Base-by-base conservation (phyloP, 2,113 vertebrate genomes). In the Electrona antarctica region DNA sequence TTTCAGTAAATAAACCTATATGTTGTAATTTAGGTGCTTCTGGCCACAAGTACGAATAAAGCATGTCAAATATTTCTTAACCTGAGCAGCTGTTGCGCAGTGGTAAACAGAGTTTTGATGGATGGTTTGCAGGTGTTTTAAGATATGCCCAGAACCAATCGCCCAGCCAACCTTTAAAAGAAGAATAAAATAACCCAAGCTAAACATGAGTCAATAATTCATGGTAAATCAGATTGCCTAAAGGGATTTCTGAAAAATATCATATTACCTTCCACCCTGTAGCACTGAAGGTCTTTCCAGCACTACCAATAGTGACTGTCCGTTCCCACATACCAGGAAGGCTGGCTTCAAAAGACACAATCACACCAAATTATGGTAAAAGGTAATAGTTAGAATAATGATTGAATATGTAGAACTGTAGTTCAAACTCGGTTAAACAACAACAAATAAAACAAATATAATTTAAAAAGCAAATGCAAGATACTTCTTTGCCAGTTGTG, bases 301-400 rank as follows among this genome's bases (percentile, higher is more conserved):
- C 96, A 0, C 98, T 99, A 15, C 98, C 93, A 0, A 99, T 71
- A 12, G 82, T 97, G 69, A 99, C 60, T 0, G 97, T 99, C 48
- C 96, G 93, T 12, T 97, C 97, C 97, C 97, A 98, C 98, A 99
- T 99, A 49, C 96, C 96, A 3, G 88, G 95, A 63, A 99, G 92
- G 77, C 88, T 96, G 81, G 96, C 98, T 99, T 90, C 29, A 21
- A 28, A n/a, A 7, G 47, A 67, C 67, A 58, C 1, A 61, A 61
- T 29, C 50, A 47, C 7, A 47, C n/a, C 1, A n/a, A 58, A 0
- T 11, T 13, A 10, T 2, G 46, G 13, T 2, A 6, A 67, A 41
- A 1, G 33, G 33, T 41, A 41, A 41, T 6, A 41, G 33, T 41
- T 4, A 41, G 33, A 41, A 41, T 41, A 41, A 41, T 33, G 29